Evolutionary conservation across 2,113 vertebrate species (phyloP).

Genomic region (Tretioscincus oriximinensis): DNA sequence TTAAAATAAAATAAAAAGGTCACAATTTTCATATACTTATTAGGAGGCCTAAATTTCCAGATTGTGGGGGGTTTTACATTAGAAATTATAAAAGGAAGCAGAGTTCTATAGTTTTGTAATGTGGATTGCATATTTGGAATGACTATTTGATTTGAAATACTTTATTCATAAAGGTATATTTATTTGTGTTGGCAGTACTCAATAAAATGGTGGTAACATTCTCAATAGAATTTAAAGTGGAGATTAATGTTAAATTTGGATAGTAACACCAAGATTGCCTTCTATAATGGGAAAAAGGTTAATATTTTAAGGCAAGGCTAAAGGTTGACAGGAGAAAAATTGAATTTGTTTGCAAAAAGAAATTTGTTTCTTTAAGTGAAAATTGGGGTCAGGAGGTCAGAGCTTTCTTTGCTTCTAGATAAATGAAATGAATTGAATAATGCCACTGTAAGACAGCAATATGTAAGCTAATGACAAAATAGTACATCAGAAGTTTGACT

Average conservation of each 20-base stretch:
- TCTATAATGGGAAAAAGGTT: conserved; percentile 72
- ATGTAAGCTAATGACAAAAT: conserved; percentile 67
- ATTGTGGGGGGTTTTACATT: conserved; percentile 18
- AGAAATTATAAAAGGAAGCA: conserved; percentile 37
- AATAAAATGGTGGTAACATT: conserved; percentile 56
- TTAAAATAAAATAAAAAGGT: background rate
- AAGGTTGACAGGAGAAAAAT: conserved; percentile 84
- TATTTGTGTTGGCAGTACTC: conserved; percentile 43
- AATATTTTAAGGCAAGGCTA: conserved; percentile 78
- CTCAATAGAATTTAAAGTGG: conserved; percentile 58
- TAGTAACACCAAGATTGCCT: conserved; percentile 69
- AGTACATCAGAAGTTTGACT: conserved; percentile 42
- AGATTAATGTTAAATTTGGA: conserved; percentile 67
- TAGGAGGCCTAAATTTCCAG: conserved; percentile 22
- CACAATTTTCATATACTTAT: conserved; percentile 32
- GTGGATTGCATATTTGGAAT: background rate
- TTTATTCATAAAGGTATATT: conserved; percentile 31
- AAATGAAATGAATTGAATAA: conserved; percentile 81
- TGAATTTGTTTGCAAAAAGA: conserved; percentile 80
- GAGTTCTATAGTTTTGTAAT: conserved; percentile 29
- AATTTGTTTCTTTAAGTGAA: conserved; percentile 84
- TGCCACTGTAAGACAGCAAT: conserved; percentile 53
- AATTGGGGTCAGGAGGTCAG: conserved; percentile 79
- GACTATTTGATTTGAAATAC: conserved; percentile 23
- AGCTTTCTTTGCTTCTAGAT: conserved; percentile 66